A percentile compares a stretch with the other conserved stretches of the same genome.
Conservation (phyloP, 2,888 invertebrate species). For the Margaritifera margaritifera region DNA sequence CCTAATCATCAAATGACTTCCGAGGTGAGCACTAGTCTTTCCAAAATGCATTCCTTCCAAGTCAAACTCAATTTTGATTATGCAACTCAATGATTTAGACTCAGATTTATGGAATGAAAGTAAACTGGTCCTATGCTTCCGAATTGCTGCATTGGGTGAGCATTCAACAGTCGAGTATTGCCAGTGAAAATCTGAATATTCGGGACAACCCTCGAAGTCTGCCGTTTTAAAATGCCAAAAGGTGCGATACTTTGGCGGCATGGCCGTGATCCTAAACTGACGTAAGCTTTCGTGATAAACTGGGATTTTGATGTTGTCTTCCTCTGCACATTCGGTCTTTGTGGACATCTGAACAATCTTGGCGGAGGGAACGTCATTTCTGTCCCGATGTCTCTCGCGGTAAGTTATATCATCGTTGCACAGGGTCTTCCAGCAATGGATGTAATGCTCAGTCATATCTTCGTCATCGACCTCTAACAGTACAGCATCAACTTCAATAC, state of each 20-base stretch:
- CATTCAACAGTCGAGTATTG: conserved; percentile 15
- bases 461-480: conserved; percentile 19
- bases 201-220: conserved; percentile 29
- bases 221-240: conserved; percentile 27
- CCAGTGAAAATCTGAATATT: conserved; percentile 26
- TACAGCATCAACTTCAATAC: conserved; percentile 22
- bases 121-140: conserved; percentile 8
- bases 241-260: conserved; percentile 27
- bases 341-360: conserved; percentile 26
- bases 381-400: conserved; percentile 17
- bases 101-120: conserved; percentile 2
- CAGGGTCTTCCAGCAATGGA: conserved; percentile 24
- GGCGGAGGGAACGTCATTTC: conserved; percentile 24
- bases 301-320: conserved; percentile 27
- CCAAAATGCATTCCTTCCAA: conserved; percentile 24
- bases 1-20: conserved; percentile 13
- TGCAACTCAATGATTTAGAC: conserved; percentile 3
- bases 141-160: conserved; percentile 2
- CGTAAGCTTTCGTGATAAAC: conserved; percentile 19
- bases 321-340: conserved; percentile 21
- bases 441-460: conserved; percentile 17
- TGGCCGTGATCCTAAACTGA: conserved; percentile 26
- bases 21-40: conserved; percentile 24
- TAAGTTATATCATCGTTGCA: conserved; percentile 25
- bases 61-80: conserved; percentile 14